Percentiles rank a stretch among this genome's conserved stretches.
These are phyloP conservation scores for Leptopilina clavipes DNA, from an alignment of 1,140 invertebrate species.

Conservation along the genomic window DNA sequence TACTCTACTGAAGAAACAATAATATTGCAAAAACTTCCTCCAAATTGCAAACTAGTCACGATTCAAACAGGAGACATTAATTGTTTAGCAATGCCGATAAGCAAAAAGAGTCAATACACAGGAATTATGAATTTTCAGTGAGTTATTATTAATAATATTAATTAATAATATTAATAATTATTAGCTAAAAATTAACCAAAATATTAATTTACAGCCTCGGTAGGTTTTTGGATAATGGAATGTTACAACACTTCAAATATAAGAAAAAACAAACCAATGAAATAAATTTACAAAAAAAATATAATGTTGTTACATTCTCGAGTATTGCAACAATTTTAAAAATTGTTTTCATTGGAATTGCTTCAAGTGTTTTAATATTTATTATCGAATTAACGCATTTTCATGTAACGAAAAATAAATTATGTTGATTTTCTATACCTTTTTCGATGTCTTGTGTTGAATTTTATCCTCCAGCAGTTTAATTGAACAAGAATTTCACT, in stretches of 20 bases:
- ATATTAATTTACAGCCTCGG: background rate
- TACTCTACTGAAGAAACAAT: background rate
- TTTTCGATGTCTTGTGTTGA: too few species aligned
- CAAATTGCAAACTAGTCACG: background rate
- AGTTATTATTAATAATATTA: background rate
- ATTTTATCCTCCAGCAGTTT: too few species aligned
- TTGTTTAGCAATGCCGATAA: constrained; percentile 4
- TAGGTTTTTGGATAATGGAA: background rate
- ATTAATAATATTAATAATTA: too few species aligned
- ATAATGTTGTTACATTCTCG: constrained; percentile 9
- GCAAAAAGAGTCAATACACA: background rate
- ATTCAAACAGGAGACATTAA: constrained; percentile 8
- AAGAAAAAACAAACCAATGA: background rate
- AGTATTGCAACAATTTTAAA: constrained; percentile 7
- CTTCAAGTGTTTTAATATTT: background rate
- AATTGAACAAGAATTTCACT: too few species aligned
- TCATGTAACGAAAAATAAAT: background rate
- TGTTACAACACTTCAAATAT: background rate
- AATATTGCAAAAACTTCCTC: background rate
- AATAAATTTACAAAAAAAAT: background rate
- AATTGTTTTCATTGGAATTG: background rate
- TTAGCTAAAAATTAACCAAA: background rate
- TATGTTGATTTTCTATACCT: background rate
- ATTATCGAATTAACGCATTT: background rate
- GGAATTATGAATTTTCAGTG: background rate